Base-by-base conservation (phyloP, 2,797 vertebrate species). In the Silurus aristotelis region DNA sequence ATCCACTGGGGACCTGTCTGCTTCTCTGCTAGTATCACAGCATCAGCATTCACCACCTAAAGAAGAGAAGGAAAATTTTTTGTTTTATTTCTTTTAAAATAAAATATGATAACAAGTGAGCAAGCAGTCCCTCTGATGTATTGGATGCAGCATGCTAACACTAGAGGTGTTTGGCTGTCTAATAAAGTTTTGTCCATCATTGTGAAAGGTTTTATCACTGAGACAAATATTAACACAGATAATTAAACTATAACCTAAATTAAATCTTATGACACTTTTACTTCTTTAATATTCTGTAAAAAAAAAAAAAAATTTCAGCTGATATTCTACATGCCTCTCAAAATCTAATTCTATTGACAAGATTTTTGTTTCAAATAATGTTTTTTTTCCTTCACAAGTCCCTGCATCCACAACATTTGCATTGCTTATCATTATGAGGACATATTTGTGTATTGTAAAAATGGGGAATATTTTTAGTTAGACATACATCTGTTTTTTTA, bases 41-140 rank as follows among this genome's bases (percentile, higher is more conserved):
- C 95, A 95, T 96, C 94, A 93, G 94, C 93, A 93, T 92, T 90
- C 92, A 89, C 92, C 91, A 93, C 93, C 95, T 95, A 92, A 88
- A 73, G 67, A 43, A 82, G 38, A 86, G 83, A 91, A 14, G 82
- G 79, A 38, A 20, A 63, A 17, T 58, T 25, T 82, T 38, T 4
- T 80, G 63, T 66, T 70, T 79, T 66, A 52, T 52, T 67, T 72
- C 55, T 67, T 70, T 70, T 66, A 84, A 67, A 77, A 64, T 77
- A 63, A 27, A 56, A 15, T 46, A 80, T 46, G 5, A 38, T 6
- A 25, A 12, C 17, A 73, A 12, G 8, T 1, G 60, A 67, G 27
- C 55, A 84, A 68, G 61, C 9, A 22, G 56, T 1, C 6, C 15
- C 46, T 13, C 46, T 71, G 20, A 1, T 19, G 19, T 22, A 22